Conservation (phyloP, 2,797 vertebrate species). For the Microctenopoma stevenorrisi region DNA sequence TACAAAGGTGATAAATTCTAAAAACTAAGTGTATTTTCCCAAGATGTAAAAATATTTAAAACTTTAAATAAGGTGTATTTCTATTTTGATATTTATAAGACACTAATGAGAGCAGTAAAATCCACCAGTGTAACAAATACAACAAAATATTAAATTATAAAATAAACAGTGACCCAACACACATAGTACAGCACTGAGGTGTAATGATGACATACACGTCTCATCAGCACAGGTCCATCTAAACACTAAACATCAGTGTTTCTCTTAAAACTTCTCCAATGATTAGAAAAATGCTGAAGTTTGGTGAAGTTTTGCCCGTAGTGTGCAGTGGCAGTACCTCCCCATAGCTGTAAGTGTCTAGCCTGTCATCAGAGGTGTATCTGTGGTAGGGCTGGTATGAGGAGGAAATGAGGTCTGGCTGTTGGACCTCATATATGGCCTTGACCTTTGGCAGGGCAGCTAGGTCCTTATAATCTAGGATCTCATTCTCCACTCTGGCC, state of each 20-base stretch:
- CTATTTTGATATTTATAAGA: too few relatives aligned
- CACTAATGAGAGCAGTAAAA: too few relatives aligned
- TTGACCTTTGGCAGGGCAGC: conserved; percentile 99
- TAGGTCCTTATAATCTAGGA: conserved; percentile 99
- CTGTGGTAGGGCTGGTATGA: conserved; percentile 93
- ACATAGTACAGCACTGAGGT: neutral
- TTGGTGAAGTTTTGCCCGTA: conserved; percentile 20
- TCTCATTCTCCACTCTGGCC: conserved; percentile 99
- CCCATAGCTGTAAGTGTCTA: conserved; percentile 95
- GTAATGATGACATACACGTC: neutral
- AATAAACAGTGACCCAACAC: conserved; percentile 7
- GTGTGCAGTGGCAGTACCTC: conserved; percentile 87
- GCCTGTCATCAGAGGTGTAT: conserved; percentile 93
- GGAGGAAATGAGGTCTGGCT: conserved; percentile 94
- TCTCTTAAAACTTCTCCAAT: conserved; percentile 8
- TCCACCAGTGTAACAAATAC: neutral
- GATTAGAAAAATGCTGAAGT: neutral
- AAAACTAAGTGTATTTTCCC: too few relatives aligned
- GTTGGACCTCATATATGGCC: conserved; percentile 98
- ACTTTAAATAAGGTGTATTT: too few relatives aligned
- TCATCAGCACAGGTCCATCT: conserved; percentile 1
- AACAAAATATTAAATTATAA: neutral
- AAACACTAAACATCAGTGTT: conserved; percentile 2
- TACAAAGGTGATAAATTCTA: too few relatives aligned
- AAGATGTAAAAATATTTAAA: too few relatives aligned